Evolutionary conservation across 2,888 invertebrate genomes (phyloP).

Genomic region (Diarsia rubi): DNA sequence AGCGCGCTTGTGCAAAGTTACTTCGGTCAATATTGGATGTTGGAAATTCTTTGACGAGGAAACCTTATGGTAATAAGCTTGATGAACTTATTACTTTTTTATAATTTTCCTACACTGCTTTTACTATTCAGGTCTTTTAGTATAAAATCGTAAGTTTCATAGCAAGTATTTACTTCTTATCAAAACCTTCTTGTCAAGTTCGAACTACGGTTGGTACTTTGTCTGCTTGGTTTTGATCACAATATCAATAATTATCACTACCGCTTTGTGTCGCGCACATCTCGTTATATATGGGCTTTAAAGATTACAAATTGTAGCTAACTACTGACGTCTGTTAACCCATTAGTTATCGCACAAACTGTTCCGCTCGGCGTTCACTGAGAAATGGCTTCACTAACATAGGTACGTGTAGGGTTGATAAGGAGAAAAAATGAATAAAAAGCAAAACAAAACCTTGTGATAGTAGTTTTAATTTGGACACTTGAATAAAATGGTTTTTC

Average conservation of each 20-base stretch:
- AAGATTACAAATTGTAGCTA: slow-evolving; percentile 57
- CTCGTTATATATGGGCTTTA: slow-evolving; percentile 56
- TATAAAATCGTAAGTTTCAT: neutral
- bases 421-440: neutral
- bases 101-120: neutral
- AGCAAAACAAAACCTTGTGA: too few relatives aligned
- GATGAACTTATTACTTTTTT: slow-evolving; percentile 1
- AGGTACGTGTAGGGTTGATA: slow-evolving; percentile 23
- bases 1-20: neutral
- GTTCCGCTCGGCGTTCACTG: slow-evolving; percentile 28
- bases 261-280: slow-evolving; percentile 37
- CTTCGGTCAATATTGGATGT: slow-evolving; percentile 8
- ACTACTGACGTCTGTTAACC: slow-evolving; percentile 51
- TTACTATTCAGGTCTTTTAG: neutral
- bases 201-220: too few relatives aligned
- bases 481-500: neutral
- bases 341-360: slow-evolving; percentile 54
- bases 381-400: slow-evolving; percentile 39
- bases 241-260: slow-evolving; percentile 11
- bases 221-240: slow-evolving; percentile 4
- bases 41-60: neutral
- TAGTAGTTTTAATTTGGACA: neutral
- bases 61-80: neutral
- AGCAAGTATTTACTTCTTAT: neutral
- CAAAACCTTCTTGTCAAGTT: too few relatives aligned